Percentiles rank a stretch among this genome's conserved stretches.
phyloP scores from a whole-genome alignment of 2,888 invertebrate genomes.

The Linnaemya tessellans region DNA sequence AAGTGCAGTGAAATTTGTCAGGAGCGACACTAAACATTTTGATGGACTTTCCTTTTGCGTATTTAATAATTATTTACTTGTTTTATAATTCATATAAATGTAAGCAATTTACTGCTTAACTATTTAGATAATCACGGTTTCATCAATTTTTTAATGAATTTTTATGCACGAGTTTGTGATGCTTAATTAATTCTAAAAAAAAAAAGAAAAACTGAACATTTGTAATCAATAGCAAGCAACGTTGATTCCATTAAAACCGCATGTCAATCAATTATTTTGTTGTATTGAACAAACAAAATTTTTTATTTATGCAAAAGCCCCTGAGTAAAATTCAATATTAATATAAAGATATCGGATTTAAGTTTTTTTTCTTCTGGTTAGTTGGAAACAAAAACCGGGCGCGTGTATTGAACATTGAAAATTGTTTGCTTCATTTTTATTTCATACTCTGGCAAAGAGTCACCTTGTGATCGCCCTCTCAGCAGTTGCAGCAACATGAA shows the following conservation, averaged over 20 bases:
- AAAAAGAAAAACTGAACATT: neutral
- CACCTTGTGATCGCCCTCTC: neutral
- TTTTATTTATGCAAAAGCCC: neutral
- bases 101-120: neutral
- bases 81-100: neutral
- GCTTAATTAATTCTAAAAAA: slow-evolving; percentile 10
- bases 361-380: slow-evolving; percentile 8
- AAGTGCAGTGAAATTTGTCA: slow-evolving; percentile 49
- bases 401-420: slow-evolving; percentile 20
- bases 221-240: neutral
- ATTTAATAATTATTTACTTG: neutral
- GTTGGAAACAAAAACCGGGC: slow-evolving; percentile 12
- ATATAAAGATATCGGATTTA: slow-evolving; percentile 38
- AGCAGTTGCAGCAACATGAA: neutral
- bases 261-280: slow-evolving; percentile 47
- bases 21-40: slow-evolving; percentile 25
- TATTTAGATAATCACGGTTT: neutral
- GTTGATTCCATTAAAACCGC: slow-evolving; percentile 37
- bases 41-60: slow-evolving; percentile 42
- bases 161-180: neutral
- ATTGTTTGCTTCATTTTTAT: neutral
- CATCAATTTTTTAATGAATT: neutral
- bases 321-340: slow-evolving; percentile 27
- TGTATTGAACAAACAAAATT: slow-evolving; percentile 15
- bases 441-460: neutral